Percentiles rank a stretch among this genome's conserved stretches.
Evolutionary conservation across 35 echinoderm and acorn worm genomes (phyloP).

Genomic region (Amphiura filiformis): DNA sequence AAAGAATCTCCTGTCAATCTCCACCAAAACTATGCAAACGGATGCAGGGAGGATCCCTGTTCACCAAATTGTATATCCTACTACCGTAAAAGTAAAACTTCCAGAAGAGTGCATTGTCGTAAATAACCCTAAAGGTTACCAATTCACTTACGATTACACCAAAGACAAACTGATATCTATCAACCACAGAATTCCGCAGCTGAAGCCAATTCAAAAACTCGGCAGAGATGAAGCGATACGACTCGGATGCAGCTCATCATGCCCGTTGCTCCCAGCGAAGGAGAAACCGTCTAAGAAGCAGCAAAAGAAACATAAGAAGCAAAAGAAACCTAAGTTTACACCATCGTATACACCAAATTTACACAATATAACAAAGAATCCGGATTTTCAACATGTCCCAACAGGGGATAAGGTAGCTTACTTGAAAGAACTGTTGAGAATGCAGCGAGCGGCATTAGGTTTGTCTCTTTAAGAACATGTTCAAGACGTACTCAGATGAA

Average conservation of each 20-base stretch:
- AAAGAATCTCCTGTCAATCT: too few species aligned
- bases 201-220: background rate
- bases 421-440: background rate
- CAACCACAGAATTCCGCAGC: background rate
- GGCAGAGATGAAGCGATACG: background rate
- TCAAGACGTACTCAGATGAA: too few species aligned
- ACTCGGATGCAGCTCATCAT: background rate
- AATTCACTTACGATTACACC: background rate
- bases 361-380: background rate
- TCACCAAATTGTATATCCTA: too few species aligned
- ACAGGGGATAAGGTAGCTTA: background rate
- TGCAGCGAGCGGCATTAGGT: background rate
- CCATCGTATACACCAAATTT: background rate
- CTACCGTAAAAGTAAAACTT: too few species aligned
- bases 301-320: background rate
- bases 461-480: background rate
- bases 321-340: background rate
- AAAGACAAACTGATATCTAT: background rate
- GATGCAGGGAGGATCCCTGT: too few species aligned
- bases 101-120: background rate
- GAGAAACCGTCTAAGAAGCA: background rate
- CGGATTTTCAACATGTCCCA: background rate
- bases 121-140: background rate
- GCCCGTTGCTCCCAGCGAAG: background rate
- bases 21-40: too few species aligned